Percentiles rank a stretch among this genome's conserved stretches.
Evolutionary conservation across 2,888 invertebrate genomes (phyloP).

Genomic region (Parthenolecanium corni): DNA sequence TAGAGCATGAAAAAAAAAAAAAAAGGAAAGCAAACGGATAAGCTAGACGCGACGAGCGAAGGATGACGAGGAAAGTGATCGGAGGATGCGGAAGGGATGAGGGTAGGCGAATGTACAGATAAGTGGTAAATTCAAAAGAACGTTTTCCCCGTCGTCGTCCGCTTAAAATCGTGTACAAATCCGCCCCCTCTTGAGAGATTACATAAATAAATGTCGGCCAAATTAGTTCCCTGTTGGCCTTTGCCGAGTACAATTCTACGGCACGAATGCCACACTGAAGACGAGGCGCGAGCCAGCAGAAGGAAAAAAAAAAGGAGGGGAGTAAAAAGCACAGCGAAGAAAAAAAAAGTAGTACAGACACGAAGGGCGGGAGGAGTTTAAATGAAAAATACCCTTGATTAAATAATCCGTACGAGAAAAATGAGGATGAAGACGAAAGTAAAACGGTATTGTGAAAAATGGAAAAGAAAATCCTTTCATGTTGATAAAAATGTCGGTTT

Average conservation of each 20-base stretch:
- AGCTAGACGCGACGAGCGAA: neutral
- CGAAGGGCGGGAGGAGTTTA: neutral
- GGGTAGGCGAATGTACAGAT: neutral
- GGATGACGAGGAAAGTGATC: too few species aligned
- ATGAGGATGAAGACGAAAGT: neutral
- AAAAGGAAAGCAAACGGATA: neutral
- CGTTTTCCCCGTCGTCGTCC: neutral
- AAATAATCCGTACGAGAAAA: neutral
- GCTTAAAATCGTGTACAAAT: neutral
- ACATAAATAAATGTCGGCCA: neutral
- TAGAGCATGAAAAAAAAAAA: neutral
- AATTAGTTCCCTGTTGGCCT: neutral
- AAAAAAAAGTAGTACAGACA: too few species aligned
- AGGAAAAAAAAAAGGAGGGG: too few species aligned
- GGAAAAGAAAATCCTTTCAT: neutral
- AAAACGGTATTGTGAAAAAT: neutral
- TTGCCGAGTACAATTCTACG: neutral
- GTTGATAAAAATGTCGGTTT: neutral
- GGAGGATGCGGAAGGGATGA: too few species aligned
- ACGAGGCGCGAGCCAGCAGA: too few species aligned
- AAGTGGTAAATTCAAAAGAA: neutral
- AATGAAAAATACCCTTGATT: neutral
- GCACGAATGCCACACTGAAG: too few species aligned
- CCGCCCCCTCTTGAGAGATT: neutral
- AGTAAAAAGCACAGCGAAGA: too few species aligned